Percentiles rank a stretch among this genome's conserved stretches.
phyloP scores from a whole-genome alignment of 1,140 invertebrate species.

The Kradibia gibbosae region DNA sequence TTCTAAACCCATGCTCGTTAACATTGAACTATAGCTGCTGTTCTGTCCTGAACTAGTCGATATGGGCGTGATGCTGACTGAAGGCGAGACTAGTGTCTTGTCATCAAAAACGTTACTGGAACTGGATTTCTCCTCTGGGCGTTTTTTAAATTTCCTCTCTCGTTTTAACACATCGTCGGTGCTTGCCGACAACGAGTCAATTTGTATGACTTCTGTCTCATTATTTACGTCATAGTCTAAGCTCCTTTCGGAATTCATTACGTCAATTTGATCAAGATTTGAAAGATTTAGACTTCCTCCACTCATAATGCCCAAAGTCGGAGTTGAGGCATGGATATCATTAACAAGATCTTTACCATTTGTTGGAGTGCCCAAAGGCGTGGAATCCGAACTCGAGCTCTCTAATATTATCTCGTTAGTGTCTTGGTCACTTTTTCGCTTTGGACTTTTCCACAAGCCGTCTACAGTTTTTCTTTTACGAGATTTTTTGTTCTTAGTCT shows the following conservation, averaged over 20 bases:
- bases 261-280: conserved; percentile 75
- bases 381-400: conserved; percentile 80
- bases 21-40: conserved; percentile 76
- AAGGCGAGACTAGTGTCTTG: conserved; percentile 79
- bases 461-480: conserved; percentile 71
- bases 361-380: conserved; percentile 74
- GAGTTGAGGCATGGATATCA: conserved; percentile 73
- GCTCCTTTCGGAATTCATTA: conserved; percentile 72
- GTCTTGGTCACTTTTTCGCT: conserved; percentile 71
- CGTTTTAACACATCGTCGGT: conserved; percentile 76
- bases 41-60: conserved; percentile 63
- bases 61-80: conserved; percentile 86
- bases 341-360: conserved; percentile 73
- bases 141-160: conserved; percentile 67
- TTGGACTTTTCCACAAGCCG: conserved; percentile 73
- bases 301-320: conserved; percentile 74
- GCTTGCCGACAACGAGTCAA: conserved; percentile 73
- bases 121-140: conserved; percentile 67
- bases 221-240: conserved; percentile 77
- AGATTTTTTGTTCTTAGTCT: conserved; percentile 61
- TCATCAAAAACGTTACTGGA: conserved; percentile 73
- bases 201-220: conserved; percentile 71
- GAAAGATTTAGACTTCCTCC: conserved; percentile 80
- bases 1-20: conserved; percentile 77
- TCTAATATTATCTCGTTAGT: conserved; percentile 74